phyloP scores from a whole-genome alignment of 2,797 vertebrate species.

The Pagetopsis macropterus region DNA sequence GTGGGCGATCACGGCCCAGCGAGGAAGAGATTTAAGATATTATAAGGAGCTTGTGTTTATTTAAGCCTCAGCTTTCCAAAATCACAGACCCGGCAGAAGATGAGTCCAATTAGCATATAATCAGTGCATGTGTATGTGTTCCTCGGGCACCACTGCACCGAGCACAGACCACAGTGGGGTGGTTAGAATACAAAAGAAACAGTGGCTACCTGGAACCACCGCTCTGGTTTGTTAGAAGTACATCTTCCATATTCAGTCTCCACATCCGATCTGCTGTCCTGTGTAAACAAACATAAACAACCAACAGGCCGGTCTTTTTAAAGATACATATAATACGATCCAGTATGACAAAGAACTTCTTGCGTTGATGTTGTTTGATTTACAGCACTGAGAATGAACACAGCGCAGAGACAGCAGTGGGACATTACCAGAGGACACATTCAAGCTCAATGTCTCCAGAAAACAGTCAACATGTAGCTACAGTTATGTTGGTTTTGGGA shows the following conservation, averaged over 20 bases:
- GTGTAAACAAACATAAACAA: background rate
- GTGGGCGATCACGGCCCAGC: background rate
- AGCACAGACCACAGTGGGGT: background rate
- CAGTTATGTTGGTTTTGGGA: conserved; percentile 45
- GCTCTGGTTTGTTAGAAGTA: background rate
- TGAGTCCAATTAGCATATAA: background rate
- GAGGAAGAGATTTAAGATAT: conserved; percentile 13
- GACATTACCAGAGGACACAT: conserved; percentile 60
- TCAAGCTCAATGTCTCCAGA: conserved; percentile 49
- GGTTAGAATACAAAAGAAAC: background rate
- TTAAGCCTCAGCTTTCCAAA: background rate
- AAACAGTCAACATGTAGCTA: conserved; percentile 28
- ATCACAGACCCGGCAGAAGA: background rate
- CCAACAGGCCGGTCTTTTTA: background rate
- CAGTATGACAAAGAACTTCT: background rate
- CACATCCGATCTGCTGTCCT: background rate
- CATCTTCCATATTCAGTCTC: background rate
- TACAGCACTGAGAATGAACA: conserved; percentile 39
- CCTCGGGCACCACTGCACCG: background rate
- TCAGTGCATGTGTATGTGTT: background rate
- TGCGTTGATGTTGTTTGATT: conserved; percentile 40
- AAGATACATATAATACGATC: background rate
- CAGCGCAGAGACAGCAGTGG: conserved; percentile 35
- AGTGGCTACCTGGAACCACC: background rate
- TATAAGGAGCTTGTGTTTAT: conserved; percentile 8